phyloP scores from a whole-genome alignment of 2,797 vertebrate genomes.

The Tapera naevia region DNA sequence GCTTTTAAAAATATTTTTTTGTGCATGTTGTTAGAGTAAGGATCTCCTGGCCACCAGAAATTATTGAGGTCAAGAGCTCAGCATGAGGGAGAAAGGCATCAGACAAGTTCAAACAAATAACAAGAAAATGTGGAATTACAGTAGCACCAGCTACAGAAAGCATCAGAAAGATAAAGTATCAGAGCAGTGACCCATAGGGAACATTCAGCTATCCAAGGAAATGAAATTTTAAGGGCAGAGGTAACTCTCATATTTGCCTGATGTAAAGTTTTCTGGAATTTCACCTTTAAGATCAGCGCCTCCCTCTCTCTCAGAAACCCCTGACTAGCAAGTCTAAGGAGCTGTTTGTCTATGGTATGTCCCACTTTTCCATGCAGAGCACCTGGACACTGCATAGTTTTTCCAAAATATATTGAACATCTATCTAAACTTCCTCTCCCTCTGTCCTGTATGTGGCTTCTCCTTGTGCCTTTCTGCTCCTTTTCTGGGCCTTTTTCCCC shows the following conservation, averaged over 20 bases:
- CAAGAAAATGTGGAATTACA: background rate
- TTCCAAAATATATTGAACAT: background rate
- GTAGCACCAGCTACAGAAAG: background rate
- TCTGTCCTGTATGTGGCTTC: background rate
- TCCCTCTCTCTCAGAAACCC: background rate
- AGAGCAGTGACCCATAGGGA: background rate
- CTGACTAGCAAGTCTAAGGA: background rate
- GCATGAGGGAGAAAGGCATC: background rate
- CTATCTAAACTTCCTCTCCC: background rate
- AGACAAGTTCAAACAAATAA: background rate
- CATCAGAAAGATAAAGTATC: background rate
- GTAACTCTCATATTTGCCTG: background rate
- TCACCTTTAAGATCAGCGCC: background rate
- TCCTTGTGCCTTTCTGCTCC: background rate
- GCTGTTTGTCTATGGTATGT: background rate
- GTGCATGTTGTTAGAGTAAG: background rate
- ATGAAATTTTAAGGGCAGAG: background rate
- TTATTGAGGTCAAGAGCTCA: background rate
- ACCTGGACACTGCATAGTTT: background rate
- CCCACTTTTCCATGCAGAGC: background rate
- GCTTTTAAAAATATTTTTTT: accelerated
- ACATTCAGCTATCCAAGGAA: background rate
- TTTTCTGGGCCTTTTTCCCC: background rate
- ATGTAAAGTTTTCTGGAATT: background rate
- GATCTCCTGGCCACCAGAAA: background rate